A percentile compares a stretch with the other conserved stretches of the same genome.
These are phyloP conservation scores for Apantesis nais DNA, from an alignment of 2,888 invertebrate genomes.

Conservation along the genomic window DNA sequence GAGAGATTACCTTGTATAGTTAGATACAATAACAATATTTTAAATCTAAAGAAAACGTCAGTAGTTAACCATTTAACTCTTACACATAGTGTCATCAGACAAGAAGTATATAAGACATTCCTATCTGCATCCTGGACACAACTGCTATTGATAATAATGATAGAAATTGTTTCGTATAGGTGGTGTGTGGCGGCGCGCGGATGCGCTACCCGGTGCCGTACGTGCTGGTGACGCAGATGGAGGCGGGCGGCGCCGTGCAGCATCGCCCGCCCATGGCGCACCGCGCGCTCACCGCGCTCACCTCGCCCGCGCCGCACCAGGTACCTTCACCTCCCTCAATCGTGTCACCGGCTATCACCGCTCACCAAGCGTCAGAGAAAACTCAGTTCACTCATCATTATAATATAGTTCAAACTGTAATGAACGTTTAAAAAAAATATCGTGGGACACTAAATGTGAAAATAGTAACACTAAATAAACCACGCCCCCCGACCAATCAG, in stretches of 20 bases:
- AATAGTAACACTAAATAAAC: neutral
- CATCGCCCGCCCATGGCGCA: conserved; percentile 53
- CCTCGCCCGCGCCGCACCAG: conserved; percentile 51
- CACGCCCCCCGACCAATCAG: neutral
- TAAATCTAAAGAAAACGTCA: neutral
- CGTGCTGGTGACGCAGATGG: conserved; percentile 95
- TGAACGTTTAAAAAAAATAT: too few relatives aligned
- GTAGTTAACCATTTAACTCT: neutral
- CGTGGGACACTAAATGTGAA: too few relatives aligned
- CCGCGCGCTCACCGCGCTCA: conserved; percentile 60
- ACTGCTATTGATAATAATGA: neutral
- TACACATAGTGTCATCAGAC: neutral
- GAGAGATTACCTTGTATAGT: neutral
- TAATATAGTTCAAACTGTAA: too few relatives aligned
- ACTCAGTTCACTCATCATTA: neutral
- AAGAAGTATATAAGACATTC: neutral
- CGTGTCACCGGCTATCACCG: too few relatives aligned
- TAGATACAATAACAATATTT: neutral
- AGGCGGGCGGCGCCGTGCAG: conserved; percentile 78
- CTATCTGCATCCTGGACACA: neutral
- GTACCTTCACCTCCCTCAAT: neutral
- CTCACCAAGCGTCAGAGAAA: neutral
- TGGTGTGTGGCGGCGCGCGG: conserved; percentile 93
- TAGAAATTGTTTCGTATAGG: conserved; percentile 66
- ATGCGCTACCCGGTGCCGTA: conserved; percentile 98